Evolutionary conservation across 2,113 vertebrate species (phyloP), one percentile per base, ranked within the genome.

Genomic region (Dasypus novemcinctus): DNA sequence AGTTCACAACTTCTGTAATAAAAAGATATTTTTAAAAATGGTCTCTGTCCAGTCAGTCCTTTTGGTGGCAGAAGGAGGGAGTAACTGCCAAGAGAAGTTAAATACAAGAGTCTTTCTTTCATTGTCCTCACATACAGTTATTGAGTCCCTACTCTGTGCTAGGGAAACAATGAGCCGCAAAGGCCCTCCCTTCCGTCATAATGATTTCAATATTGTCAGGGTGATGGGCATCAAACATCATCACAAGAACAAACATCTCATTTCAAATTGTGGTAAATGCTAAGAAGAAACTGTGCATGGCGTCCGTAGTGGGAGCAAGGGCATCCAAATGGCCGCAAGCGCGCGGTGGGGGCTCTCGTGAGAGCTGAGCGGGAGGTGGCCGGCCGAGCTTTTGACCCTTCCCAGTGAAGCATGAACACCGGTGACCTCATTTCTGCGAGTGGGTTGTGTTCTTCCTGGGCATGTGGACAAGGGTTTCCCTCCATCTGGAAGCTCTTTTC

Each of bases 291-390:
- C 29, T 9, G 29, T 1, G 38, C 4, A 6, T 2, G 23, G 5
- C 13, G 17, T 57, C 20, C 0, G 14, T 38, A 57, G 46, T 36
- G 2, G 23, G 27, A 36, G 1, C 0, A 4, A 10, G 7, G 7
- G 11, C 33, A 1, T 7, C 46, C 52, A 20, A 0, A 0, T 15
- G n/a, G 23, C 3, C 0, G 27, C 0, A 14, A 5, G 17, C 17
- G 59, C 25, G 1, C 1, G 15, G 3, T n/a, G 17, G 14, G 20
- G 59, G 64, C 38, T 10, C 27, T 10, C 4, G 1, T 36, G 29
- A 31, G n/a, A 15, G 64, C 38, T 2, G 72, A 7, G 21, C 1
- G 1, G 17, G 41, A 43, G 66, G 23, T 4, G 17, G 14, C 68
- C 7, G 57, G 31, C 20, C 15, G 3, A 20, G 52, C n/a, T 9